Base-by-base conservation (phyloP, 2,888 invertebrate species). In the Agonopterix heracliana region DNA sequence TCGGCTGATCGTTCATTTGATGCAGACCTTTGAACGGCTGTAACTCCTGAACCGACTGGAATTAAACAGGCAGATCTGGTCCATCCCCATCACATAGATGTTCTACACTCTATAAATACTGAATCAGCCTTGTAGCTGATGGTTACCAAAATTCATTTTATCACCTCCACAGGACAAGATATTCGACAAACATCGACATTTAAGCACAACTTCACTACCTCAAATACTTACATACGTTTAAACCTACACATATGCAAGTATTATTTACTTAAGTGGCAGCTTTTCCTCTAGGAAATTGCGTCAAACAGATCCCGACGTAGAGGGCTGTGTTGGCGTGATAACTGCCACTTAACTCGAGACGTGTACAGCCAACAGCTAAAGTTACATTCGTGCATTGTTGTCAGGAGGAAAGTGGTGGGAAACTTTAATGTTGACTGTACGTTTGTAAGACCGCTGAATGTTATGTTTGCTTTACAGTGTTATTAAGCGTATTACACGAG, bases 241-340 rank as follows among this genome's bases (percentile, higher is more conserved):
- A 54, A 50, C 49, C 50, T 49, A 54, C 54, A 61, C 63, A 63
- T 60, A 64, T 61, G 64, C 64, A 61, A 61, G 64, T 62, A 56
- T 65, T 66, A 66, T 67, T 68, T 67, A 66, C 66, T 64, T 66
- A 63, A 63, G 61, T 52, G 54, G 57, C 51, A 57, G 59, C 56
- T 54, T 58, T 66, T 63, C 59, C 64, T 57, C 48, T 34, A 62
- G 64, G 63, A 69, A 66, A 68, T 69, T 67, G 63, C 60, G 63
- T 59, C 56, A 63, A 68, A 64, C 62, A 56, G 47, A 54, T 52
- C 47, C 46, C 50, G 54, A 50, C 53, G 52, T 45, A 50, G 49
- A 49, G 55, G 49, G 47, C 46, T 55, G 54, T 44, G 50, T 48
- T 50, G 51, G 54, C 54, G 62, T 57, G 64, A 64, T 68, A 66